Conservation (phyloP, 2,888 invertebrate genomes). For the Eristalinus aeneus region DNA sequence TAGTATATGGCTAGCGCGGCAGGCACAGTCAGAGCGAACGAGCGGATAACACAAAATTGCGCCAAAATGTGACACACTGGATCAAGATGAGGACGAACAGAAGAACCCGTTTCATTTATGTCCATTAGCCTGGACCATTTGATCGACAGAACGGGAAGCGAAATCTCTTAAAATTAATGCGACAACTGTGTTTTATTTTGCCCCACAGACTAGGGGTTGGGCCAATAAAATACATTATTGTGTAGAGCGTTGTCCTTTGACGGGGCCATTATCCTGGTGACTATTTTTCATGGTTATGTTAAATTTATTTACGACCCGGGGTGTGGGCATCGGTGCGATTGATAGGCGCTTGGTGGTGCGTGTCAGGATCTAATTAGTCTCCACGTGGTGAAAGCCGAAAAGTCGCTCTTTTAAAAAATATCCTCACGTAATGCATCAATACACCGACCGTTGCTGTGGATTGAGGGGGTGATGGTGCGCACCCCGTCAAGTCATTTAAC, state of each 20-base stretch:
- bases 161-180: slow-evolving; percentile 52
- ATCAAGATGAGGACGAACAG: not conserved
- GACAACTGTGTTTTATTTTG: slow-evolving; percentile 40
- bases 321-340: slow-evolving; percentile 7
- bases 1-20: not conserved
- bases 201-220: not conserved
- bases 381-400: slow-evolving; percentile 52
- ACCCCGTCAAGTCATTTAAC: slow-evolving; percentile 49
- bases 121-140: slow-evolving; percentile 64
- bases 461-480: not conserved
- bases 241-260: slow-evolving; percentile 20
- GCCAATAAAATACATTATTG: slow-evolving; percentile 59
- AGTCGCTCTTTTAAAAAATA: slow-evolving; percentile 43
- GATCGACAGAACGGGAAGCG: not conserved
- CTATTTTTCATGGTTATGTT: slow-evolving; percentile 45
- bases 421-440: slow-evolving; percentile 52
- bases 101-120: slow-evolving; percentile 45
- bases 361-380: slow-evolving; percentile 51
- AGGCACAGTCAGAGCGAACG: slow-evolving; percentile 5
- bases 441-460: not conserved
- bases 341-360: slow-evolving; percentile 37
- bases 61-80: not conserved
- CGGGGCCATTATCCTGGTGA: not conserved
- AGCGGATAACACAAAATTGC: not conserved
- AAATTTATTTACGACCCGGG: not conserved